Base-by-base conservation (phyloP, 2,888 invertebrate species). In the Harpagoxenus sublaevis region DNA sequence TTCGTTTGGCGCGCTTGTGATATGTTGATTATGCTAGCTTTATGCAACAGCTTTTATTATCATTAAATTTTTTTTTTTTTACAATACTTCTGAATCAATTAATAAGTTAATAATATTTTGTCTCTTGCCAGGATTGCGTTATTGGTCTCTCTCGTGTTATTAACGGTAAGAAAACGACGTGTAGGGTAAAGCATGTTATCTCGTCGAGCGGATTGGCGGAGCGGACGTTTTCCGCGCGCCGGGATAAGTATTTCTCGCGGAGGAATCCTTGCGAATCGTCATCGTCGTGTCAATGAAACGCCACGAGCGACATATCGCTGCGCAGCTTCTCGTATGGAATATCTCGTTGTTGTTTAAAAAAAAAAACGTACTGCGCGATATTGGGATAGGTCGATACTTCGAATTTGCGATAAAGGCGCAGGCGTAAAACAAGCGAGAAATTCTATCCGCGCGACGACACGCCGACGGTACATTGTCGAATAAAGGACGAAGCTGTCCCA, bases 391-490 rank as follows among this genome's bases (percentile, higher is more conserved):
- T 82, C 82, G 82, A 82, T 82, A 82, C 31, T 63, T 63, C 63
- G 79, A 82, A 63, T 60, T 77, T 55, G 63, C 31, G 78, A 82
- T 82, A 65, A 77, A 82, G 23, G 82, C 82, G 79, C 82, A 82
- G 82, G 79, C 82, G 82, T 82, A 77, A 82, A 74, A 77, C 82
- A 77, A 65, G 78, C 63, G 78, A 65, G 78, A 63, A 82, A 82
- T 79, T 82, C 55, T 63, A 45, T 12, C 28, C 9, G 48, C 63
- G 60, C 77, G 39, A 77, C 48, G 42, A 75, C 75, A 82, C 53
- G 63, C 28, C 60, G 62, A 39, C 48, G 48, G 35, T 23, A 55
- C 82, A 51, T 82, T 53, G 78, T 55, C 63, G 82, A 79, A 82
- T 82, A 82, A 82, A 82, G 82, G 82, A 77, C 63, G 53, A 82